Conservation (phyloP, 2,888 invertebrate genomes). For the Athripsodes cinereus region DNA sequence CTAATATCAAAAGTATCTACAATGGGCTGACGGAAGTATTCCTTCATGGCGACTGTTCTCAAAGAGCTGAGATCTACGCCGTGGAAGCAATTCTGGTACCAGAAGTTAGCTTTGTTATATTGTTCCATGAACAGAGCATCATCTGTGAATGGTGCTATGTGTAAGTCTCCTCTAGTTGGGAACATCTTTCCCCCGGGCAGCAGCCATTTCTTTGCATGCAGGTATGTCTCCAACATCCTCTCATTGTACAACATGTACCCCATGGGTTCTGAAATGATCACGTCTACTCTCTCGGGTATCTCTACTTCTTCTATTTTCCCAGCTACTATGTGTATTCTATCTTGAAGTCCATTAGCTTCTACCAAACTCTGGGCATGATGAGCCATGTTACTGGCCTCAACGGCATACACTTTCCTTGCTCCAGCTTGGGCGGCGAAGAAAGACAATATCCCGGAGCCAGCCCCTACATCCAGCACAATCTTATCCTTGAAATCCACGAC, state of each 20-base stretch:
- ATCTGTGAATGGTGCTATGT: slow-evolving; percentile 96
- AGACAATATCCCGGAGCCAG: slow-evolving; percentile 96
- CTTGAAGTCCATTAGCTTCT: slow-evolving; percentile 79
- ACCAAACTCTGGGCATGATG: slow-evolving; percentile 90
- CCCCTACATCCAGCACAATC: slow-evolving; percentile 95
- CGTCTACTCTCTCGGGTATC: slow-evolving; percentile 90
- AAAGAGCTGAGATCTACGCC: slow-evolving; percentile 92
- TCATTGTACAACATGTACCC: slow-evolving; percentile 99
- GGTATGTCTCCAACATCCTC: slow-evolving; percentile 96
- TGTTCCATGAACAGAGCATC: slow-evolving; percentile 97
- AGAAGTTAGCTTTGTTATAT: slow-evolving; percentile 97
- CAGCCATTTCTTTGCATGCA: slow-evolving; percentile 98
- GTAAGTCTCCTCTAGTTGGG: slow-evolving; percentile 92
- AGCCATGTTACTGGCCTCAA: slow-evolving; percentile 99
- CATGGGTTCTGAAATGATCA: slow-evolving; percentile 99
- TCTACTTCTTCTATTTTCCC: slow-evolving; percentile 99
- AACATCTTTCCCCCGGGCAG: slow-evolving; percentile 93
- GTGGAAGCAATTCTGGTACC: slow-evolving; percentile 98
- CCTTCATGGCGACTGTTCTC: slow-evolving; percentile 88
- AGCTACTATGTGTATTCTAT: slow-evolving; percentile 86
- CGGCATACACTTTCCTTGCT: slow-evolving; percentile 93
- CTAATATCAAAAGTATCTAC: slow-evolving; percentile 98
- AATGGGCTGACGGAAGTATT: slow-evolving; percentile 96
- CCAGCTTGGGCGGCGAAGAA: slow-evolving; percentile 99
- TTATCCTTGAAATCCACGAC: slow-evolving; percentile 85